Base-by-base conservation (phyloP, 2,888 invertebrate genomes). In the Invenusta paracnida region DNA sequence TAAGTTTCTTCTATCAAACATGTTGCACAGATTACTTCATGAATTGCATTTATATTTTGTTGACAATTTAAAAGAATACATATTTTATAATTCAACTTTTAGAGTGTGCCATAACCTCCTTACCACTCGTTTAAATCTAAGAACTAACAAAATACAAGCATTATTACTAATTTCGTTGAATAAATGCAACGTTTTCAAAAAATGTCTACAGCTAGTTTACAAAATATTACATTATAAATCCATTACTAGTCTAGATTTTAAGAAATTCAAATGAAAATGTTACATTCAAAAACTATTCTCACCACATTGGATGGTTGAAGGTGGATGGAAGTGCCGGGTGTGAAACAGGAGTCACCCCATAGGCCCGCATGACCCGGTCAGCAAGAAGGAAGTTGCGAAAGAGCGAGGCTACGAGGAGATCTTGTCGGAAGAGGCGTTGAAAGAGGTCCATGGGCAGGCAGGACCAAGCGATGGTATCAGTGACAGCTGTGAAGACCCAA, bases 401-500 rank as follows among this genome's bases (percentile, higher is more conserved):
- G 86, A 99, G 93, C 91, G 96, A 96, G 86, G 99, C 99, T n/a
- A 99, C 98, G 85, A 99, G 93, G 88, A 99, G 93, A 92, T 99
- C 99, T 91, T 99, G 97, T 29, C 99, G 94, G 92, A 99, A 99
- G 88, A 99, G 93, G 91, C 95, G 95, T 93, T 99, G 98, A 92
- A 99, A 98, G 89, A 97, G 93, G 89, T 98, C 97, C 92, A 92
- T 81, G 92, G 91, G 87, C 48, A 87, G 31, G 31, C 83, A 86
- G 30, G 13, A 83, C 73, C 98, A 99, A 0, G 99, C 99, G 90
- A 99, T 98, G 11, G 99, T 99, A 92, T 99, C 99, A 0, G 99
- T 99, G 89, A 99, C 97, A 81, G 99, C 98, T 0, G 99, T 99
- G 93, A 99, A 99, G 91, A 99, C 98, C 99, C 99, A 99, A 93